A percentile compares a stretch with the other conserved stretches of the same genome.
Evolutionary conservation across 2,888 invertebrate genomes (phyloP).

Genomic region (Agrypnus murinus): DNA sequence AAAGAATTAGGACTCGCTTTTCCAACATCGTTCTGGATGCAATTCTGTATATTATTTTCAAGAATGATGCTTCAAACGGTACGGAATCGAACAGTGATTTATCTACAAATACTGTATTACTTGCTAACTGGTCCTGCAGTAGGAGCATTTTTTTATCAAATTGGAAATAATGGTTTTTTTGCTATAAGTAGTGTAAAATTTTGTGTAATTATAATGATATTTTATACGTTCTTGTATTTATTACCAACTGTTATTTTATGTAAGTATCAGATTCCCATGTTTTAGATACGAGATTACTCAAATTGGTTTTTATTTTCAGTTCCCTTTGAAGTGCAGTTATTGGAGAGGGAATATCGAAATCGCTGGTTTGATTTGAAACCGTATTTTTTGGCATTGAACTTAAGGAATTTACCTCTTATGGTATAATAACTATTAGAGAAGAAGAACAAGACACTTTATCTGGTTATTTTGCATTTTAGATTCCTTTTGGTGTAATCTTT

Average conservation of each 20-base stretch:
- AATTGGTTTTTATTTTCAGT: slow-evolving; percentile 71
- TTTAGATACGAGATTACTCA: background rate
- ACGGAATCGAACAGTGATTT: slow-evolving; percentile 73
- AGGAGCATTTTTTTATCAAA: slow-evolving; percentile 75
- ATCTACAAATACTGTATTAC: slow-evolving; percentile 76
- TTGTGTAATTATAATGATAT: slow-evolving; percentile 75
- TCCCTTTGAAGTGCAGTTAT: slow-evolving; percentile 76
- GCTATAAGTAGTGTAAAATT: slow-evolving; percentile 78
- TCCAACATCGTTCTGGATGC: too few species aligned
- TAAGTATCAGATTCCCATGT: slow-evolving; percentile 71
- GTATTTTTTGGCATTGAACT: slow-evolving; percentile 75
- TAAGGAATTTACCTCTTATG: slow-evolving; percentile 73
- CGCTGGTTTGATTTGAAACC: slow-evolving; percentile 80
- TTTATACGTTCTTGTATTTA: slow-evolving; percentile 79
- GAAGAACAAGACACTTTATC: too few species aligned
- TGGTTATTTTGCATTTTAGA: too few species aligned
- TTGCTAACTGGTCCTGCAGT: slow-evolving; percentile 73
- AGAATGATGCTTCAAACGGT: slow-evolving; percentile 74
- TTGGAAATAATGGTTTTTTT: slow-evolving; percentile 75
- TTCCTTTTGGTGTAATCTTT: too few species aligned
- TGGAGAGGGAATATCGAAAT: slow-evolving; percentile 79
- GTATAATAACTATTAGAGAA: too few species aligned
- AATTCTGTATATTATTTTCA: slow-evolving; percentile 72
- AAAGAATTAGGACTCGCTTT: too few species aligned
- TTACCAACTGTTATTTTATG: slow-evolving; percentile 78